Evolutionary conservation across 2,888 invertebrate species (phyloP).

Genomic region (Xestia ashworthii): DNA sequence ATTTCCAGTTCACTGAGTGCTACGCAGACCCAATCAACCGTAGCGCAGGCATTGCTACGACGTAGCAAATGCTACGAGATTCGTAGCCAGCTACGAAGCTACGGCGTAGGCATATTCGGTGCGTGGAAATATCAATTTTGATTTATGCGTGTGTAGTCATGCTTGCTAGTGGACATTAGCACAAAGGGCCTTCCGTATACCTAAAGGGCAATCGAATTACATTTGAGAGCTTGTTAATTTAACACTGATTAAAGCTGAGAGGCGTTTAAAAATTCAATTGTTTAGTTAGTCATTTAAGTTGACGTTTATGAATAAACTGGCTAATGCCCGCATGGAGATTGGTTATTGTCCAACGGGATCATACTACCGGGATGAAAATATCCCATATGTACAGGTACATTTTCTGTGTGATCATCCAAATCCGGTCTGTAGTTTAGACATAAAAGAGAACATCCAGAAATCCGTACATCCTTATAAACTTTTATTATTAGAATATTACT

Average conservation of each 20-base stretch:
- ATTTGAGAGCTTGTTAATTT: not conserved
- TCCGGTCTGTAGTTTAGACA: too few species aligned
- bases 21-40: conserved; percentile 51
- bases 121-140: conserved; percentile 40
- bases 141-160: conserved; percentile 43
- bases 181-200: not conserved
- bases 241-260: not conserved
- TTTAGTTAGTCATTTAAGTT: too few species aligned
- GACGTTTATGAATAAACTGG: too few species aligned
- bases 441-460: too few species aligned
- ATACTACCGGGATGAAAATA: too few species aligned
- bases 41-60: conserved; percentile 64
- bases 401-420: too few species aligned
- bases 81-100: conserved; percentile 68
- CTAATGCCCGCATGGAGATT: too few species aligned
- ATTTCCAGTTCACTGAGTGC: conserved; percentile 49
- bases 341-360: too few species aligned
- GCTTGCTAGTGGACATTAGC: conserved; percentile 32
- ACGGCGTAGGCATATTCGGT: conserved; percentile 61
- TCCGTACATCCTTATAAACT: too few species aligned
- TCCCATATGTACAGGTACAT: too few species aligned
- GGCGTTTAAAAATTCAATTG: not conserved
- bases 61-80: conserved; percentile 72
- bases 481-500: too few species aligned
- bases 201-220: not conserved